Evolutionary conservation across 2,888 invertebrate genomes (phyloP), one percentile per base, ranked within the genome.

Genomic region (Geotrupes spiniger): DNA sequence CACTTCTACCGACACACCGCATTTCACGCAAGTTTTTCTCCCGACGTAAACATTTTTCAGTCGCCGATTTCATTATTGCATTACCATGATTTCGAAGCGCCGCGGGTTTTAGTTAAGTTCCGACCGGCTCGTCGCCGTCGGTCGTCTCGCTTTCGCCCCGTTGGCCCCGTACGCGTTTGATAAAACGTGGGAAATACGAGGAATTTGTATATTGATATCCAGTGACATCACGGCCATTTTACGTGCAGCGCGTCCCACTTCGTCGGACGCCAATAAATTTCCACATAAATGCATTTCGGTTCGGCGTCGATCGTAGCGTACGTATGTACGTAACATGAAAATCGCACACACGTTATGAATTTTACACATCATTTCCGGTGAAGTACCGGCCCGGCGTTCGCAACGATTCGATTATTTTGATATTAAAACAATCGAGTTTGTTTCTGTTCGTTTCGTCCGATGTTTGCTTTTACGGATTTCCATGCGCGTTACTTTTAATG

Each of bases 191-290:
- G 21, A 21, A 21, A 25, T 41, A 40, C 31, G 41, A 36, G 46
- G 46, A 46, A 46, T 46, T 46, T 46, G n/a, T n/a, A 46, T 46
- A 46, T 46, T 46, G 46, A 46, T 46, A 46, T 40, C 36, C 40
- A 46, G 16, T 33, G 46, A 41, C 33, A 21, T 11, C 27, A 21
- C 40, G 21, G 31, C 27, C 36, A 17, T 45, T 46, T 46, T 41
- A 41, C 28, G 17, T 46, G 46, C 41, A 40, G 41, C 17, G 31
- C 16, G 17, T 27, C 36, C 21, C 25, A 36, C 9, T 38, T 29
- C 12, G 26, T 12, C 25, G 42, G 33, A 17, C 42, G 21, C 21
- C 12, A 12, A 42, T 42, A 31, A 42, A 33, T 33, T 42, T 17
- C 42, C 21, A 25, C 9, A 25, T 21, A 42, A 33, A 42, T 42